Evolutionary conservation across 1,140 invertebrate genomes (phyloP).

Genomic region (Psilanteris sp.): DNA sequence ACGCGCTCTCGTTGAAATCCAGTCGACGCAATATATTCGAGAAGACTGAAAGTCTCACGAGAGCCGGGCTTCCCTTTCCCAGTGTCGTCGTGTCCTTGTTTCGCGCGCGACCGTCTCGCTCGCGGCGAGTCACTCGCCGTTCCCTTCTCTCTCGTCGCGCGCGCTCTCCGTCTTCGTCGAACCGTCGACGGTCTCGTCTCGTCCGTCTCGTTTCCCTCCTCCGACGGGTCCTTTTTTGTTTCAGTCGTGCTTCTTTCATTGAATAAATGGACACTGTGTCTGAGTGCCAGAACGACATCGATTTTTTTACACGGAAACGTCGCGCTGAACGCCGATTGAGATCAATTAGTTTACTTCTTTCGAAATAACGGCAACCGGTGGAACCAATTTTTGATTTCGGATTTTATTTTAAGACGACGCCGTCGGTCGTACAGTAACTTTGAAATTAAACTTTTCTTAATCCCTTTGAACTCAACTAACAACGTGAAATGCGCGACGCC

Average conservation of each 20-base stretch:
- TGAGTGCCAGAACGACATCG: slow-evolving; percentile 33
- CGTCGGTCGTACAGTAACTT: too few relatives aligned
- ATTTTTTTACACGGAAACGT: slow-evolving; percentile 41
- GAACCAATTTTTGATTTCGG: too few relatives aligned
- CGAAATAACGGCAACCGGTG: not conserved
- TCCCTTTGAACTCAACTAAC: too few relatives aligned
- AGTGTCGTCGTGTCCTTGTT: slow-evolving; percentile 23
- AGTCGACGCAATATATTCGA: slow-evolving; percentile 68
- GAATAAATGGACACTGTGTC: slow-evolving; percentile 51
- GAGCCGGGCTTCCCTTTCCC: slow-evolving; percentile 70
- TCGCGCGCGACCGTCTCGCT: slow-evolving; percentile 12
- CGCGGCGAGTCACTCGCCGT: slow-evolving; percentile 26
- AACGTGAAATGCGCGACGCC: too few relatives aligned
- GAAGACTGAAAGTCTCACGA: slow-evolving; percentile 73
- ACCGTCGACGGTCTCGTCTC: not conserved
- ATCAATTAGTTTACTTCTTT: slow-evolving; percentile 21
- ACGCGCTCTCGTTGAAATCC: slow-evolving; percentile 63
- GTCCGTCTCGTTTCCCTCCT: slow-evolving; percentile 12
- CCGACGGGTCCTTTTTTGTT: slow-evolving; percentile 32
- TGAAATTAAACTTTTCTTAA: too few relatives aligned
- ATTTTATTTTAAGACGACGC: too few relatives aligned
- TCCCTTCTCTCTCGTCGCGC: slow-evolving; percentile 21
- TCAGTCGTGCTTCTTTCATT: slow-evolving; percentile 52
- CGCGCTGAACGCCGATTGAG: not conserved
- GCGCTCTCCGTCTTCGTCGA: slow-evolving; percentile 29